Conservation (phyloP, 2,888 invertebrate species). For the Gari tellinella region DNA sequence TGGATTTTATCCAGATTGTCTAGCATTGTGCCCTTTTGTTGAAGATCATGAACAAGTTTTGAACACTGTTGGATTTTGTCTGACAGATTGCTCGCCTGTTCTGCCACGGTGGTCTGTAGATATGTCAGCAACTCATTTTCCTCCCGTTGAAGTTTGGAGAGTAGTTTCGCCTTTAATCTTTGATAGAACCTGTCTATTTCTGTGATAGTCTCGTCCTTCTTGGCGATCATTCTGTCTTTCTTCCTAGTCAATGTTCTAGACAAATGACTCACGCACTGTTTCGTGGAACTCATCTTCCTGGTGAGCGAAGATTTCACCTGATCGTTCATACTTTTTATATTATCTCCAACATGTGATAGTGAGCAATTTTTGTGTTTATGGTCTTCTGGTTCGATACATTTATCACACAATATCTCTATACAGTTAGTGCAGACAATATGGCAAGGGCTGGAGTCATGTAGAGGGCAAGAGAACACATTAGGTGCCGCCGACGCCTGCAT, state of each 20-base stretch:
- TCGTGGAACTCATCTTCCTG: slow-evolving; percentile 25
- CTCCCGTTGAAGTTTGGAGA: slow-evolving; percentile 36
- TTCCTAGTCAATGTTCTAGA: slow-evolving; percentile 25
- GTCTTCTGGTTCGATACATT: slow-evolving; percentile 28
- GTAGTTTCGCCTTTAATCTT: slow-evolving; percentile 27
- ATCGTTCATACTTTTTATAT: slow-evolving; percentile 10
- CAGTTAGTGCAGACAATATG: slow-evolving; percentile 36
- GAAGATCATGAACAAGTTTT: slow-evolving; percentile 1
- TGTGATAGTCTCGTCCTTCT: slow-evolving; percentile 35
- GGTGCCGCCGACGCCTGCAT: too few species aligned
- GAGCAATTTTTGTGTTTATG: slow-evolving; percentile 30
- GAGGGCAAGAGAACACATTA: too few species aligned
- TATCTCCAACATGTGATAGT: slow-evolving; percentile 17
- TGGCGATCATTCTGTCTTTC: slow-evolving; percentile 45
- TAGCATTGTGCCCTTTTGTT: slow-evolving; percentile 16
- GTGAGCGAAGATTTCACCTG: slow-evolving; percentile 17
- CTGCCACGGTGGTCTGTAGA: slow-evolving; percentile 35
- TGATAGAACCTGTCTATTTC: slow-evolving; percentile 49
- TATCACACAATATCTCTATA: slow-evolving; percentile 42
- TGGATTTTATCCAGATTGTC: slow-evolving; percentile 15
- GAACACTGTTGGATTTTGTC: slow-evolving; percentile 12
- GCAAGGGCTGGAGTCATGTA: too few species aligned
- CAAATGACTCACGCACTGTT: slow-evolving; percentile 25
- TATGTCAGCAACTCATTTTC: slow-evolving; percentile 30
- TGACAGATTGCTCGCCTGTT: slow-evolving; percentile 29